Conservation (phyloP, 1,140 invertebrate species). For the Temnothorax nylanderi region DNA sequence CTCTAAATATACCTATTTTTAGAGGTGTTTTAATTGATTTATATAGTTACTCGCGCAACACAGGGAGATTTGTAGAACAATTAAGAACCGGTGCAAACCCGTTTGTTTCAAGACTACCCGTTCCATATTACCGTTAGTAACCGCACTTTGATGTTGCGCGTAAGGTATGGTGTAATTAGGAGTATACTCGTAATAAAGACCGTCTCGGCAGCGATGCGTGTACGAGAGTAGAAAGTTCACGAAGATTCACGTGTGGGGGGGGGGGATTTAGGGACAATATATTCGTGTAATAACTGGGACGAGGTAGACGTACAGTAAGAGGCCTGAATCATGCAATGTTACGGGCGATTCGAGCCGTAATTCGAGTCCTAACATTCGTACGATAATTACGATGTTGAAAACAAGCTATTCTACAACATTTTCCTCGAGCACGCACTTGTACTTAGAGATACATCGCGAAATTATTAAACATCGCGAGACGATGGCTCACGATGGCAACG, state of each 20-base stretch:
- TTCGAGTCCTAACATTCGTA: background rate
- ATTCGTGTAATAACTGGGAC: conserved; percentile 39
- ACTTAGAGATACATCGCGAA: background rate
- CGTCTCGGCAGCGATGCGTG: conserved; percentile 26
- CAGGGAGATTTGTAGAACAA: background rate
- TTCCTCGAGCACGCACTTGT: background rate
- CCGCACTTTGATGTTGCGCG: conserved; percentile 25
- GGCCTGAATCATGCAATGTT: background rate
- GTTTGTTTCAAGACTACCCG: background rate
- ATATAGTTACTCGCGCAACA: background rate
- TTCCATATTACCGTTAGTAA: conserved; percentile 13
- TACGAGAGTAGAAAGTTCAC: conserved; percentile 53
- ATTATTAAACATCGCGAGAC: conserved; percentile 21
- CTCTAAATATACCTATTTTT: background rate
- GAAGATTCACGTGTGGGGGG: background rate
- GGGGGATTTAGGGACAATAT: conserved; percentile 28
- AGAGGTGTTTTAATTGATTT: background rate
- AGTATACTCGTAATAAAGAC: conserved; percentile 30
- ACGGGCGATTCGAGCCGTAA: background rate
- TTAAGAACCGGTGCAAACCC: background rate
- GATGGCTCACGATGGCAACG: background rate
- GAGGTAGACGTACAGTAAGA: conserved; percentile 2
- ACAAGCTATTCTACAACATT: conserved; percentile 5
- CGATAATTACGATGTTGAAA: conserved; percentile 19
- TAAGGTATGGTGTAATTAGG: conserved; percentile 34